A percentile compares a stretch with the other conserved stretches of the same genome.
Conservation (phyloP, 1,140 invertebrate genomes). For the Sesamia nonagrioides region DNA sequence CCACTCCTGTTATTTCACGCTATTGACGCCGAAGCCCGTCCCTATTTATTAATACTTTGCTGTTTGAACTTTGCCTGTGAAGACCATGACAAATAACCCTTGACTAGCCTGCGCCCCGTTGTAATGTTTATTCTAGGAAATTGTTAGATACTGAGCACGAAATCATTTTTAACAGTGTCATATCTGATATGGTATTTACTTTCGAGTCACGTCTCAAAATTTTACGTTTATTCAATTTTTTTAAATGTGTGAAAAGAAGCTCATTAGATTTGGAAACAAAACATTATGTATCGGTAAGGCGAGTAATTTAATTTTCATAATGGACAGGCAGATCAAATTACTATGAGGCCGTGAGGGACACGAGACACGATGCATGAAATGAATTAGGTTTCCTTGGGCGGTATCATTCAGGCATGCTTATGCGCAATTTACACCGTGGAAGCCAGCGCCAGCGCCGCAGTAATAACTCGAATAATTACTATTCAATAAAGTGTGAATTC, state of each 20-base stretch:
- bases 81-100: conserved; percentile 62
- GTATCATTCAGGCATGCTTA: conserved; percentile 57
- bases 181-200: conserved; percentile 50
- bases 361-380: conserved; percentile 66
- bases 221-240: neutral
- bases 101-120: conserved; percentile 52
- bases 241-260: neutral
- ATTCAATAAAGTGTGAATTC: conserved; percentile 46
- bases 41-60: conserved; percentile 64
- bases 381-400: conserved; percentile 65
- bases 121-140: conserved; percentile 64
- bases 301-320: conserved; percentile 69
- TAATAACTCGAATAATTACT: conserved; percentile 61
- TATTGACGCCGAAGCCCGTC: conserved; percentile 64
- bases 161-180: conserved; percentile 59
- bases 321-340: conserved; percentile 71
- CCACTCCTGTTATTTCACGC: conserved; percentile 72
- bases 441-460: conserved; percentile 31
- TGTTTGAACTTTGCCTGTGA: conserved; percentile 60
- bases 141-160: conserved; percentile 60
- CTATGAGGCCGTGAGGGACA: conserved; percentile 64
- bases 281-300: conserved; percentile 47
- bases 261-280: conserved; percentile 21
- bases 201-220: conserved; percentile 40
- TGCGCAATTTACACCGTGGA: conserved; percentile 41